These are phyloP conservation scores for Python bivittatus DNA, from an alignment of 2,113 vertebrate species.

Conservation along the genomic window DNA sequence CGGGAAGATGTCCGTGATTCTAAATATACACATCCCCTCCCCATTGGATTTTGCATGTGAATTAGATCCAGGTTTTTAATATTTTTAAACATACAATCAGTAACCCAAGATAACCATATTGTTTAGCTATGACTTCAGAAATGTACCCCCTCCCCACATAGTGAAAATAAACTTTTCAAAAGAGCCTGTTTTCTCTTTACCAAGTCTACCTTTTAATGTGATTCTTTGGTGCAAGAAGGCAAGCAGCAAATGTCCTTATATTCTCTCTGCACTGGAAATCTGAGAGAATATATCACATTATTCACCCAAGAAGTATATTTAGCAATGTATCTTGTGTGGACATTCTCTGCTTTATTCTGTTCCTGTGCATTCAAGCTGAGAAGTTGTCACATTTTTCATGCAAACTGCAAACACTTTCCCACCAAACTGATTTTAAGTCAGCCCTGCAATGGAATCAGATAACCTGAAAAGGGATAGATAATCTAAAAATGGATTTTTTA, in stretches of 20 bases:
- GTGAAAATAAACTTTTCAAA: background rate
- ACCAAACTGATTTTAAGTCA: background rate
- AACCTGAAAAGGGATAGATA: background rate
- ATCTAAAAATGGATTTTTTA: conserved; percentile 52
- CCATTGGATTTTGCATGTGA: too few species aligned
- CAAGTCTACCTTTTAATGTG: background rate
- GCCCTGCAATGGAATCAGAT: conserved; percentile 33
- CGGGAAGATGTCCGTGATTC: too few species aligned
- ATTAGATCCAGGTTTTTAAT: background rate
- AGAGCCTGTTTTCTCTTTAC: background rate
- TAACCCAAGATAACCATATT: background rate
- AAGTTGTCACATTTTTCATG: conserved; percentile 27
- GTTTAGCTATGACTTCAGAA: background rate
- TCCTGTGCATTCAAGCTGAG: conserved; percentile 4
- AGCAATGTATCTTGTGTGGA: background rate
- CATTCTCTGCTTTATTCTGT: conserved; percentile 10
- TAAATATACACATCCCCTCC: too few species aligned
- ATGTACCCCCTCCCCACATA: background rate
- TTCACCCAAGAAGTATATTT: conserved; percentile 6
- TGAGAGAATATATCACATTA: background rate
- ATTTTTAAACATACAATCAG: background rate
- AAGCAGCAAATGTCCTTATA: background rate
- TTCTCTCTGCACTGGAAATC: conserved; percentile 25
- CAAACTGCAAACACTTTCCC: too few species aligned
- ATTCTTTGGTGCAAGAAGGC: conserved; percentile 7